Base-by-base conservation (phyloP, 2,888 invertebrate species). In the Dicyrtoma fusca region DNA sequence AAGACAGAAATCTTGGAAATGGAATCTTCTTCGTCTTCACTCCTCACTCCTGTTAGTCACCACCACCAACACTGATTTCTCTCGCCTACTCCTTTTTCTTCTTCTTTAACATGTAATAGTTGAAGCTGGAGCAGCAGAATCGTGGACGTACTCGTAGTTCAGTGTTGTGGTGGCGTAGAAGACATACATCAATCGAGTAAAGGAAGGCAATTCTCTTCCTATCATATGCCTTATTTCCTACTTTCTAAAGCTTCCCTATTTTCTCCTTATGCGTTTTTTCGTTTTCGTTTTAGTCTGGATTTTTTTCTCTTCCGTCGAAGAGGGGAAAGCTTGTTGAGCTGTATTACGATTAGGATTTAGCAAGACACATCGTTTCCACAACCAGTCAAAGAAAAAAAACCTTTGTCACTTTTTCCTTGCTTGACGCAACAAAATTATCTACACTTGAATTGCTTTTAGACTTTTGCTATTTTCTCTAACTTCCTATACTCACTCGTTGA, bases 1-100 rank as follows among this genome's bases (percentile, higher is more conserved):
- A 55, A 57, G 63, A 63, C 71, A 68, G 66, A 74, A n/a, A n/a
- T n/a, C n/a, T n/a, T n/a, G n/a, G n/a, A n/a, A 77, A 74, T 74
- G 73, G 71, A 74, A 72, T 65, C 59, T 68, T 71, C 68, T 21
- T 57, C 57, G 11, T 13, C 42, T 19, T 42, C 34, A 14, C 17
- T 57, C 53, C n/a, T 21, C 26, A 14, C 26, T 57, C 57, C 57
- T 8, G 13, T n/a, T n/a, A 57, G 10, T n/a, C 26, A 51, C 51
- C 14, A n/a, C n/a, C n/a, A n/a, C n/a, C n/a, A n/a, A n/a, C 34
- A 34, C 34, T 34, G 34, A 34, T 34, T 34, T 34, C 34, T 34
- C 34, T 34, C 8, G 34, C 34, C 8, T 3, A 34, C 34, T 34
- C 34, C 34, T 34, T 34, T n/a, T n/a, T n/a, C n/a, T n/a, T n/a